Base-by-base conservation (phyloP, 2,888 invertebrate genomes). In the Phyto melanocephala region DNA sequence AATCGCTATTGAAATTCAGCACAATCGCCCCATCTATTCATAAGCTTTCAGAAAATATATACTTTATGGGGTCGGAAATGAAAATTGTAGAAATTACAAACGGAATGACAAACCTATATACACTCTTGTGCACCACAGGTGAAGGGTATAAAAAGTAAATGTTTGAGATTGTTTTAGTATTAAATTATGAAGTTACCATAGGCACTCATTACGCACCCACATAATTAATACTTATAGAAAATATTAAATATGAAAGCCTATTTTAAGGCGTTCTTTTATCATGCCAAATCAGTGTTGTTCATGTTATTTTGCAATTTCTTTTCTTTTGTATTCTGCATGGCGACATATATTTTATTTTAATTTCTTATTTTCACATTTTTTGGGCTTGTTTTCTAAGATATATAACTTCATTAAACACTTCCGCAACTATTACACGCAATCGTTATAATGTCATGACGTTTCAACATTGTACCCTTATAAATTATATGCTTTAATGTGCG, bases 241-340 rank as follows among this genome's bases (percentile, higher is more conserved):
- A n/a, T n/a, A n/a, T n/a, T n/a, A n/a, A n/a, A n/a, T 65, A 33
- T 10, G 24, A 35, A 65, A 58, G 65, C 54, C 65, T 67, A 79
- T 37, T 35, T 60, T 60, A 50, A 42, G 79, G 58, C 52, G 17
- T 33, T 68, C 37, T 42, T 11, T 60, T 79, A 42, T 45, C 11
- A 15, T 5, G 40, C 13, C 15, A 72, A 62, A 56, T 63, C 33
- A 17, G n/a, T 45, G 11, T 22, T 33, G n/a, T 13, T n/a, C n/a
- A n/a, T 3, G 42, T 33, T 17, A 42, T n/a, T 22, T 56, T 33
- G 15, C 22, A 17, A 1, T 56, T 56, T 42, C n/a, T 17, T n/a
- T 7, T 7, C 15, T 58, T 15, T 17, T 71, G 40, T 40, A 11
- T 35, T 62, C n/a, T 52, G 54, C 74, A 58, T 76, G 74, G 37